Evolutionary conservation across 53 echinoderm and acorn worm genomes (phyloP).

Genomic region (Glandiceps talaboti): DNA sequence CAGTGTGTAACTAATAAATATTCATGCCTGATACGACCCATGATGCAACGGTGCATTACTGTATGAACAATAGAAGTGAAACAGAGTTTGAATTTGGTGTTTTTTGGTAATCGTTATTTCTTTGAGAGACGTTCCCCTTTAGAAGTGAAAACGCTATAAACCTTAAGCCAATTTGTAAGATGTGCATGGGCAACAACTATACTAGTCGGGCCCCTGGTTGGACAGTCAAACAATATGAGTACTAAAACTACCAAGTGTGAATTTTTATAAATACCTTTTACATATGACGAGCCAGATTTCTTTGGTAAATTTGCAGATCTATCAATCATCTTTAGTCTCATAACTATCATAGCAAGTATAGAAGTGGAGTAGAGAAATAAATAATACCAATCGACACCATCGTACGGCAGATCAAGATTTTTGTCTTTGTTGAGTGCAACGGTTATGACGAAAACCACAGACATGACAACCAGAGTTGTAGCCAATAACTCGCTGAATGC

Average conservation of each 20-base stretch:
- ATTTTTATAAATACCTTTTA: slow-evolving; percentile 42
- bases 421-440: background rate
- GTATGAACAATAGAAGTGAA: too few species aligned
- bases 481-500: background rate
- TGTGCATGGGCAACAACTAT: too few species aligned
- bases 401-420: background rate
- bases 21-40: too few species aligned
- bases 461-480: background rate
- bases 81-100: too few species aligned
- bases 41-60: too few species aligned
- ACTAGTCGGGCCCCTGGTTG: too few species aligned
- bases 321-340: slow-evolving; percentile 65
- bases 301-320: slow-evolving; percentile 50
- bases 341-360: slow-evolving; percentile 75
- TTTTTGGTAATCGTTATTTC: too few species aligned
- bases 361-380: slow-evolving; percentile 64
- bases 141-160: too few species aligned
- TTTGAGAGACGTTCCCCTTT: too few species aligned
- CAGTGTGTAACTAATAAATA: too few species aligned
- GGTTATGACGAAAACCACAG: background rate
- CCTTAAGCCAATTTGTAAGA: too few species aligned
- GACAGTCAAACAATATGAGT: too few species aligned
- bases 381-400: slow-evolving; percentile 70
- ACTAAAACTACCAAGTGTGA: background rate
- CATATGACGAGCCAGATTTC: slow-evolving; percentile 60